These are phyloP conservation scores for Pristionchus fissidentatus DNA, from an alignment of 2,888 invertebrate species.

Conservation along the genomic window DNA sequence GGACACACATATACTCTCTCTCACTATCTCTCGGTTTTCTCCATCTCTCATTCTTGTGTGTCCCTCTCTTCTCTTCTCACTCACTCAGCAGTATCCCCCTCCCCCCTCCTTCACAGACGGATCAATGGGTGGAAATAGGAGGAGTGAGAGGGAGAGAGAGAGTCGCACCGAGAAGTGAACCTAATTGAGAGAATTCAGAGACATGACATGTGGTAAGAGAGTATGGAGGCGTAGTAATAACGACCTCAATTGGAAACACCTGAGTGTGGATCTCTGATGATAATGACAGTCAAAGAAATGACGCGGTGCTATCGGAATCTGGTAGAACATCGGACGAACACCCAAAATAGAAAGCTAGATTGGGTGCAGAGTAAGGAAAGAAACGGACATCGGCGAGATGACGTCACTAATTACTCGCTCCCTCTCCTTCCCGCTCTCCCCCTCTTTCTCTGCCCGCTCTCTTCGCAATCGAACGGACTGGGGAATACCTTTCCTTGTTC, in stretches of 20 bases:
- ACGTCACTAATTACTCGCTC: conserved; percentile 36
- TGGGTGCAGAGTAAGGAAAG: neutral
- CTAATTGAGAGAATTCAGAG: conserved; percentile 31
- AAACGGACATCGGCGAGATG: neutral
- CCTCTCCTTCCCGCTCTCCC: neutral
- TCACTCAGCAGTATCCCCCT: neutral
- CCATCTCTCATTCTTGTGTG: conserved; percentile 2
- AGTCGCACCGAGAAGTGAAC: conserved; percentile 31
- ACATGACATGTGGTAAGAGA: neutral
- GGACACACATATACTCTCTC: neutral
- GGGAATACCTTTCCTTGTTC: too few relatives aligned
- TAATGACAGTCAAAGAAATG: neutral
- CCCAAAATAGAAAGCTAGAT: neutral
- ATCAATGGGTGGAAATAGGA: conserved; percentile 17
- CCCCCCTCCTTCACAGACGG: conserved; percentile 32
- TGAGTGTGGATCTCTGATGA: too few relatives aligned
- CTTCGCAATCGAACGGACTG: too few relatives aligned
- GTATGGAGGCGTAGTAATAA: neutral
- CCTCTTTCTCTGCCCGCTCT: too few relatives aligned
- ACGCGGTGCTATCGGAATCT: neutral
- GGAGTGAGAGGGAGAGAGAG: conserved; percentile 32
- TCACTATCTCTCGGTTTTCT: conserved; percentile 4
- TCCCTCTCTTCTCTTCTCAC: neutral
- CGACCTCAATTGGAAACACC: too few relatives aligned
- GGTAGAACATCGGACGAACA: neutral